Percentiles rank a stretch among this genome's conserved stretches.
Conservation (phyloP, 2,888 invertebrate genomes). For the Pseudoips prasinana region DNA sequence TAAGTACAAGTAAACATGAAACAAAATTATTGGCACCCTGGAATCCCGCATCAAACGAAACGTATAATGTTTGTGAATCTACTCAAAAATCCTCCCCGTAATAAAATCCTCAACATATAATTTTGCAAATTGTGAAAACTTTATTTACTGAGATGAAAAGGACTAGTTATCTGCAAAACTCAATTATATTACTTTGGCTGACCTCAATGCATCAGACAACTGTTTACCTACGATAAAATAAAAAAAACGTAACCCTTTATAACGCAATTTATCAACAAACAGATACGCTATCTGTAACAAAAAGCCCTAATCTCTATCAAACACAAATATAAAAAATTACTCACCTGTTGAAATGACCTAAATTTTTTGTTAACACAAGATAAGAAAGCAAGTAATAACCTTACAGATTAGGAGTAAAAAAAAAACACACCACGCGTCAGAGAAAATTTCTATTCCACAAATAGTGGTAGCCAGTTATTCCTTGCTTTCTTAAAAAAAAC, state of each 20-base stretch:
- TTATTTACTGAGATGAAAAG: too few relatives aligned
- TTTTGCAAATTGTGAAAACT: too few relatives aligned
- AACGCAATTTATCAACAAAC: conserved; percentile 38
- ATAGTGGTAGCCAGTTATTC: conserved; percentile 44
- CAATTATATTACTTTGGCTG: too few relatives aligned
- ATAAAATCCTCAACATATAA: too few relatives aligned
- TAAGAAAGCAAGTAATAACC: conserved; percentile 80
- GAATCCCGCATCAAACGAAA: too few relatives aligned
- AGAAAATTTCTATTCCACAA: conserved; percentile 81
- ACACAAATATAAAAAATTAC: conserved; percentile 65
- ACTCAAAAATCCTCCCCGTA: too few relatives aligned
- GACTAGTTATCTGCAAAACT: too few relatives aligned
- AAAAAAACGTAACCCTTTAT: conserved; percentile 13
- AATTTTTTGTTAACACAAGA: conserved; percentile 63
- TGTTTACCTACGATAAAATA: too few relatives aligned
- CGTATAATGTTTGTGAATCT: too few relatives aligned
- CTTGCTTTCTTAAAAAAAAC: conserved; percentile 77
- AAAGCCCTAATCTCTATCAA: conserved; percentile 45
- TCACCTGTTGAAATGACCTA: conserved; percentile 64
- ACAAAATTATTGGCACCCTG: too few relatives aligned
- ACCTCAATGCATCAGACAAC: too few relatives aligned
- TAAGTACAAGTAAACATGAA: too few relatives aligned
- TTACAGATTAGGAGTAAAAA: conserved; percentile 41
- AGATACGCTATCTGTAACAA: conserved; percentile 34
- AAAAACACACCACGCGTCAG: conserved; percentile 66